Evolutionary conservation across 2,888 invertebrate species (phyloP).

Genomic region (Timema podura): DNA sequence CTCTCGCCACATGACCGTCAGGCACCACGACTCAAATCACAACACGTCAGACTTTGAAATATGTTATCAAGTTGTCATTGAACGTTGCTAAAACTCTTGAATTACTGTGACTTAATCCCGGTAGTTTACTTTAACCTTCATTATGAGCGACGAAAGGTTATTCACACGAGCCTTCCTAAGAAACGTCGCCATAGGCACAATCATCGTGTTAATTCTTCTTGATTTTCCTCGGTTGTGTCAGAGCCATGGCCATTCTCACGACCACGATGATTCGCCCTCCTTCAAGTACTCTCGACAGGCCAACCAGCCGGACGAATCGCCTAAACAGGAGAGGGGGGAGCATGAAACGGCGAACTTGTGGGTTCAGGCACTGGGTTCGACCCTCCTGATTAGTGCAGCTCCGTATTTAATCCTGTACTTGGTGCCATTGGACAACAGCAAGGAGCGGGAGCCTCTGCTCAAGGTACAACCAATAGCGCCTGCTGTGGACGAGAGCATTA

Average conservation of each 20-base stretch:
- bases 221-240: constrained; percentile 42
- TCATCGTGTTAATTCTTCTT: constrained; percentile 41
- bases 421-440: constrained; percentile 85
- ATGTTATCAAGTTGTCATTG: no score
- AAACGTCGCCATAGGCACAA: constrained; percentile 37
- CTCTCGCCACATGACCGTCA: no score
- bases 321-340: constrained; percentile 21
- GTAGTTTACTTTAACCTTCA: background rate
- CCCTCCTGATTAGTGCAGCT: constrained; percentile 88
- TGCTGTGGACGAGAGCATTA: no score
- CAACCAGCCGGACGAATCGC: constrained; percentile 43
- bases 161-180: constrained; percentile 40
- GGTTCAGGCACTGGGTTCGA: constrained; percentile 82
- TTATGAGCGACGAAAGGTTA: constrained; percentile 25
- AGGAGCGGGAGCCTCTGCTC: constrained; percentile 77
- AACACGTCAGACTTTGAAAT: no score
- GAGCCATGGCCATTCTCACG: constrained; percentile 37
- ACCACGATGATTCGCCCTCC: constrained; percentile 61
- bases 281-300: constrained; percentile 81
- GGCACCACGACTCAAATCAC: no score
- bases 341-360: constrained; percentile 50
- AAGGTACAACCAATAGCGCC: no score
- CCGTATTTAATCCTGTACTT: constrained; percentile 91
- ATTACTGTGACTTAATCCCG: no score
- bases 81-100: no score